Conservation (phyloP, 2,888 invertebrate species). For the Aleiodes testaceus region DNA sequence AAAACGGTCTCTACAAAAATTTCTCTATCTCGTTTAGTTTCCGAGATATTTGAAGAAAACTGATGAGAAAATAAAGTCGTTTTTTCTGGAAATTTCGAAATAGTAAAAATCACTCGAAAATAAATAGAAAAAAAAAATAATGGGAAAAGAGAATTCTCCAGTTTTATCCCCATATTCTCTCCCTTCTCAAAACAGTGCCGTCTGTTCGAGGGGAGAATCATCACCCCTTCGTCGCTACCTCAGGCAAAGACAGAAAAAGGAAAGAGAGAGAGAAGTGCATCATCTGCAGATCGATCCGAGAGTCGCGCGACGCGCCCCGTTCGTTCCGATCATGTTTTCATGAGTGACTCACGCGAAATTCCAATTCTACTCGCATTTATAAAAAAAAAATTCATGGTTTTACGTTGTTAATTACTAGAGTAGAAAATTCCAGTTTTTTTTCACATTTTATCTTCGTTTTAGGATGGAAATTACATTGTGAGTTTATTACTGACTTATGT, state of each 20-base stretch:
- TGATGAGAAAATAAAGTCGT: too few relatives aligned
- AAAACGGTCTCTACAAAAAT: too few relatives aligned
- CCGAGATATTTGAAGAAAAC: too few relatives aligned
- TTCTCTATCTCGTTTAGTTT: too few relatives aligned
- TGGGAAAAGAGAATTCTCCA: background rate
- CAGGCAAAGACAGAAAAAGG: slow-evolving; percentile 29
- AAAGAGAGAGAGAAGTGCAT: slow-evolving; percentile 1
- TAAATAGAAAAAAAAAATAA: background rate
- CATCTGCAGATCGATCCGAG: slow-evolving; percentile 30
- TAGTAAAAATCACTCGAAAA: too few relatives aligned
- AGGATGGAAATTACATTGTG: too few relatives aligned
- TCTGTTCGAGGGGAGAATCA: slow-evolving; percentile 33
- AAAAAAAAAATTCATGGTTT: background rate
- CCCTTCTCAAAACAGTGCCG: background rate
- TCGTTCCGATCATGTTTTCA: slow-evolving; percentile 11
- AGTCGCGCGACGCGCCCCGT: slow-evolving; percentile 21
- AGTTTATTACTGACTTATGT: too few relatives aligned
- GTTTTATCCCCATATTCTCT: background rate
- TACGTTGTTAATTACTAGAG: too few relatives aligned
- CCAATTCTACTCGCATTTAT: background rate
- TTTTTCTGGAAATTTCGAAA: too few relatives aligned
- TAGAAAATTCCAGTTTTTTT: too few relatives aligned
- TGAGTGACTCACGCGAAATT: background rate
- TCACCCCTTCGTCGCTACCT: slow-evolving; percentile 32
- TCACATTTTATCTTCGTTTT: too few relatives aligned